phyloP scores from a whole-genome alignment of 2,888 invertebrate species.

The Macrosiphum euphorbiae region DNA sequence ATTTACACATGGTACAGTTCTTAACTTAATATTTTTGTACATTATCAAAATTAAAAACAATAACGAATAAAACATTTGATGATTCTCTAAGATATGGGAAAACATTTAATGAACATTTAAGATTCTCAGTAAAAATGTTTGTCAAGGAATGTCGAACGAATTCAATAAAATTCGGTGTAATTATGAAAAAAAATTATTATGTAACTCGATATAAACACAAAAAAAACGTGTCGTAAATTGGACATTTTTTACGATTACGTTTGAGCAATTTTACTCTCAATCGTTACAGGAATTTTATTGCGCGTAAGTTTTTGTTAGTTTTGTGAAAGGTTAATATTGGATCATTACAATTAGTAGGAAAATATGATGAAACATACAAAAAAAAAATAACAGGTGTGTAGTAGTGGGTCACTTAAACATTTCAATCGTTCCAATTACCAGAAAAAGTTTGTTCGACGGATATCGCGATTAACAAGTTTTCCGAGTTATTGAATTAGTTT shows the following conservation, averaged over 20 bases:
- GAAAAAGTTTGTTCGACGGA: background rate
- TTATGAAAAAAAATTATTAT: background rate
- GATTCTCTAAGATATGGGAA: background rate
- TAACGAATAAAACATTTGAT: slow-evolving; percentile 8
- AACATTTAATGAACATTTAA: background rate
- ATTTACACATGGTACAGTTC: slow-evolving; percentile 55
- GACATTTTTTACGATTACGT: background rate
- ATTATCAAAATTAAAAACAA: slow-evolving; percentile 7
- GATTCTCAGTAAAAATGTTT: background rate
- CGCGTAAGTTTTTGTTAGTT: background rate
- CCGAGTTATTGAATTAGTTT: background rate
- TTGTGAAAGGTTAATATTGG: background rate
- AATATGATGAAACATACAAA: slow-evolving; percentile 20
- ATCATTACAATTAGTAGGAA: background rate
- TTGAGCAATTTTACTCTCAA: slow-evolving; percentile 22
- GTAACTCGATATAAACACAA: background rate
- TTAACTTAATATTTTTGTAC: slow-evolving; percentile 32
- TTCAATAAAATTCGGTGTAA: background rate
- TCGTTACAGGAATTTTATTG: background rate
- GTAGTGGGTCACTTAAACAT: background rate
- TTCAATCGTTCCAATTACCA: background rate
- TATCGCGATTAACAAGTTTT: background rate
- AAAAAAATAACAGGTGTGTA: background rate
- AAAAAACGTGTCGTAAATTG: background rate
- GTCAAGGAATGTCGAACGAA: background rate